Base-by-base conservation (phyloP, 1,140 invertebrate species). In the Pseudomyrmex pallidus region DNA sequence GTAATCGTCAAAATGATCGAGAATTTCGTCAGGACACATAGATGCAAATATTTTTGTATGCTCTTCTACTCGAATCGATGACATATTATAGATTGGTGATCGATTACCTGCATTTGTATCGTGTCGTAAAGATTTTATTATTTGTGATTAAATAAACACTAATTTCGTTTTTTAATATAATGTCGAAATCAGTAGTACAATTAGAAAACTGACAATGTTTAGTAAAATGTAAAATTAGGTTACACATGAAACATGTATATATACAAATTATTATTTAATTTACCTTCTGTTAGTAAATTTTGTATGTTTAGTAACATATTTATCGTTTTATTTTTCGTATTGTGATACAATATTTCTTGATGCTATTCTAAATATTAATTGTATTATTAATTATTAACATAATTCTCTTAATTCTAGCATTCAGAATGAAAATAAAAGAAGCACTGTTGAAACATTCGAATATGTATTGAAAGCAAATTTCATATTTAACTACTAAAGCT, bases 1-100 rank as follows among this genome's bases (percentile, higher is more conserved):
- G 74, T 95, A 95, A 88, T 96, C 92, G 9, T 94, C 87, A 62
- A 95, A 94, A 85, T 95, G 90, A 85, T 95, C 95, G 2, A 96
- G 93, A 77, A 96, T 95, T 90, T 96, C 96, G 86, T 96, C 95
- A 0, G 96, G 96, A 44, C 96, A 95, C 92, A 96, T 94, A 0
- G 96, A 96, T 0, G 95, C 95, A 70, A 95, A 95, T 74, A 95
- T 95, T 90, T 95, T 95, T 1, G 94, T 95, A 48, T 95, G 92
- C 2, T 92, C 46, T 4, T 89, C 86, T 15, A 88, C 13, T 48
- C 54, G 78, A 10, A 20, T 20, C 1, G 13, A 46, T 0, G 12
- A 2, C 8, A 13, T 12, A 56, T 50, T 46, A 17, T 54, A 9
- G 0, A 0, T 2, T 70, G 15, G 12, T 12, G 12, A 80, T 59